Conservation (phyloP, 2,113 vertebrate species). For the Hippocampus guttulatus region DNA sequence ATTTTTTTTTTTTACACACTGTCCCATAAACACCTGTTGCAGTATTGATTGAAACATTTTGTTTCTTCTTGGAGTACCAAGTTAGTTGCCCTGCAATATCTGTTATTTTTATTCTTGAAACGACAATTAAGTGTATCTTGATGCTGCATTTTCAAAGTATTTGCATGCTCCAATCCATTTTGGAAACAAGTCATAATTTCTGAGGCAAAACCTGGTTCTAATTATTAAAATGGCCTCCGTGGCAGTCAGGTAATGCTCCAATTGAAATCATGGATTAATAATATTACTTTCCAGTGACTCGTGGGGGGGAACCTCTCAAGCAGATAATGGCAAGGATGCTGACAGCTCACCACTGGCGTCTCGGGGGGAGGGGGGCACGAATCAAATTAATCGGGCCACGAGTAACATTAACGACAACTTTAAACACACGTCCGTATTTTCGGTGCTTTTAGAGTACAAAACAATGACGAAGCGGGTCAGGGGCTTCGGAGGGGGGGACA, state of each 20-base stretch:
- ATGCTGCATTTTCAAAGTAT: not conserved
- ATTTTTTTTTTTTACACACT: no score
- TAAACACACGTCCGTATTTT: not conserved
- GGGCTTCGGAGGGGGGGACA: not conserved
- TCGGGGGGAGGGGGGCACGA: not conserved
- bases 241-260: not conserved
- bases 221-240: not conserved
- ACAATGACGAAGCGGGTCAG: no score
- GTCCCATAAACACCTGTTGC: no score
- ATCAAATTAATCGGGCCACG: not conserved
- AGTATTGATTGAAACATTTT: no score
- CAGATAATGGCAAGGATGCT: slow-evolving; percentile 12
- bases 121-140: not conserved
- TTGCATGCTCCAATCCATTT: not conserved
- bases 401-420: not conserved
- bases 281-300: not conserved
- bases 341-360: slow-evolving; percentile 45
- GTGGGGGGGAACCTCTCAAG: not conserved
- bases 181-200: not conserved
- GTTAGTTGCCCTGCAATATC: not conserved
- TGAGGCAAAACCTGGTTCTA: not conserved
- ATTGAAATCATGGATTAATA: not conserved
- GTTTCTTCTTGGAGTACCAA: no score
- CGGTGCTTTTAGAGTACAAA: not conserved
- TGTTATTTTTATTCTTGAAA: not conserved